Conservation (phyloP, 2,888 invertebrate species). For the Synergus laeviventris region DNA sequence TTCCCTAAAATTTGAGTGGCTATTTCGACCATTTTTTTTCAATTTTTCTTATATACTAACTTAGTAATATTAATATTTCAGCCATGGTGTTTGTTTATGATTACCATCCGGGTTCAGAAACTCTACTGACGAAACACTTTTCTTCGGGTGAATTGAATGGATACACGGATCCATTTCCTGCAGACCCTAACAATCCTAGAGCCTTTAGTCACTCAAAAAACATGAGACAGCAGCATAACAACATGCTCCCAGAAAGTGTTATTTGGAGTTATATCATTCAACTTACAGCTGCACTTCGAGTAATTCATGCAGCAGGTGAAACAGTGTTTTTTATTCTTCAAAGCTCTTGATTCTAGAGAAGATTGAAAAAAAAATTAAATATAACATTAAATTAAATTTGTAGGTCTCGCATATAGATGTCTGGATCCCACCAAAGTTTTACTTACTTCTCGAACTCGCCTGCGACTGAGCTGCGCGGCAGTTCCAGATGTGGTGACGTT, state of each 20-base stretch:
- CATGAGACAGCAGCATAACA: conserved; percentile 84
- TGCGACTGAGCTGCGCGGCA: conserved; percentile 88
- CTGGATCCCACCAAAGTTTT: conserved; percentile 96
- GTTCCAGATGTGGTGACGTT: conserved; percentile 89
- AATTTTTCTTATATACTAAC: conserved; percentile 19
- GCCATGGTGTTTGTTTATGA: conserved; percentile 98
- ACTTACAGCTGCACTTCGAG: conserved; percentile 93
- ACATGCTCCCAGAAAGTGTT: conserved; percentile 90
- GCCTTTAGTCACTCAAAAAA: conserved; percentile 91
- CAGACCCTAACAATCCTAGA: conserved; percentile 87
- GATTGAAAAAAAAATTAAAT: not conserved
- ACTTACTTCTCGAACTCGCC: conserved; percentile 84
- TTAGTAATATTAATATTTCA: conserved; percentile 74
- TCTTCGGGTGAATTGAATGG: conserved; percentile 81
- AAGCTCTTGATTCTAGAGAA: not conserved
- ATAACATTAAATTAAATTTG: conserved; percentile 5
- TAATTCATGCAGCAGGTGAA: conserved; percentile 86
- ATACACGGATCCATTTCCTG: conserved; percentile 87
- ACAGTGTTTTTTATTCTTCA: conserved; percentile 20
- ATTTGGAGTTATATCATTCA: conserved; percentile 98
- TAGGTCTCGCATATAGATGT: conserved; percentile 86
- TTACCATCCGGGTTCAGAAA: conserved; percentile 94
- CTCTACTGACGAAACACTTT: conserved; percentile 91
- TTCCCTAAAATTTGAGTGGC: not conserved
- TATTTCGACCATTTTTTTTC: conserved; percentile 1